Evolutionary conservation across 2,113 vertebrate species (phyloP).

Genomic region (Brachionichthys hirsutus): DNA sequence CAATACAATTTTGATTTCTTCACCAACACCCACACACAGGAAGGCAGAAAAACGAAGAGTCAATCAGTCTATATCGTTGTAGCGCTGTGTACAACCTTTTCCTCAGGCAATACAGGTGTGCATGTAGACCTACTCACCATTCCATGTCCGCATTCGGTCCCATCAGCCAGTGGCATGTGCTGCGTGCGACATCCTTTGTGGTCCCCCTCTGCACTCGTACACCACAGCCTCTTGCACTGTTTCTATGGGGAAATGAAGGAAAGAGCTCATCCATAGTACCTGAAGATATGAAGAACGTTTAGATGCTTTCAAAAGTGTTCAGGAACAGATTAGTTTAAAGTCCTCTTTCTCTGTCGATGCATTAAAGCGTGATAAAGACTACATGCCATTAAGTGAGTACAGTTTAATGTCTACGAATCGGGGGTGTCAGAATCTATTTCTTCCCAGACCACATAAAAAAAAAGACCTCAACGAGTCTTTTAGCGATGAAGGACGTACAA

Average conservation of each 20-base stretch:
- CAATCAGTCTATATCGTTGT: no score
- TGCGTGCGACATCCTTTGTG: constrained; percentile 94
- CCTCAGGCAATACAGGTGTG: constrained; percentile 1
- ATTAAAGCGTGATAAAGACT: no score
- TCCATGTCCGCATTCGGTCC: constrained; percentile 88
- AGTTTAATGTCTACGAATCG: neutral
- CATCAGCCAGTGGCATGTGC: constrained; percentile 96
- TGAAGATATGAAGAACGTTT: no score
- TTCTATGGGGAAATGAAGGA: constrained; percentile 73
- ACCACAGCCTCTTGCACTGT: constrained; percentile 95
- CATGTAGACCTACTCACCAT: constrained; percentile 82
- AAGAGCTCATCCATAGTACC: no score
- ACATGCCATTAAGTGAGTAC: neutral
- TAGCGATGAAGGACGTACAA: no score
- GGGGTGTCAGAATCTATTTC: no score
- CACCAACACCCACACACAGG: no score
- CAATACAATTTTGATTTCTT: no score
- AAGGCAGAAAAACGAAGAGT: neutral
- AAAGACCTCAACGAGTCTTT: no score
- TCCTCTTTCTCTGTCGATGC: neutral
- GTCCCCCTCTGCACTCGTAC: constrained; percentile 89
- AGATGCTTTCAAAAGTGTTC: neutral
- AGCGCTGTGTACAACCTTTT: neutral
- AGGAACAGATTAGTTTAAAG: constrained; percentile 1
- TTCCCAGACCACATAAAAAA: no score